Evolutionary conservation across 2,113 vertebrate genomes (phyloP).

Genomic region (Tragelaphus buxtoni): DNA sequence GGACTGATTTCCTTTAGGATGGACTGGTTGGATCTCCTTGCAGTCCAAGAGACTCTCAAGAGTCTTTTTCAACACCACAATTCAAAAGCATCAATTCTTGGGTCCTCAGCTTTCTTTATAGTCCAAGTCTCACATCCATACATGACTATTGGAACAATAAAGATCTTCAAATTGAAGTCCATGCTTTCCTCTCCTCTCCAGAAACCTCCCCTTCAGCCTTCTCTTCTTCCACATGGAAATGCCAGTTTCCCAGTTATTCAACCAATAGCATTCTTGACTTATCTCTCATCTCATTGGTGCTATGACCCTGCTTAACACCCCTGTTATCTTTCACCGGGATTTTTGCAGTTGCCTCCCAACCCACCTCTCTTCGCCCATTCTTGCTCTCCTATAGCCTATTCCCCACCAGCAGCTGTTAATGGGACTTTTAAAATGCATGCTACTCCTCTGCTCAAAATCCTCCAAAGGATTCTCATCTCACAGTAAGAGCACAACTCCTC

Average conservation of each 20-base stretch:
- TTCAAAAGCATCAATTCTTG: neutral
- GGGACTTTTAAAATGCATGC: neutral
- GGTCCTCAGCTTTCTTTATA: neutral
- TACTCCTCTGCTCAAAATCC: neutral
- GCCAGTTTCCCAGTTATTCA: neutral
- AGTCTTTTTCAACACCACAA: neutral
- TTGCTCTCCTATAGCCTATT: neutral
- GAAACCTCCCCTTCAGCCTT: neutral
- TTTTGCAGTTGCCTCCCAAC: neutral
- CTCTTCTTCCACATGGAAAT: neutral
- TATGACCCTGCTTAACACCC: accelerated
- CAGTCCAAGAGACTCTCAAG: neutral
- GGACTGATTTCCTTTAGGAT: neutral
- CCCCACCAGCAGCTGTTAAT: neutral
- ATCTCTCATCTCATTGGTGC: neutral
- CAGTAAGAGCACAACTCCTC: neutral
- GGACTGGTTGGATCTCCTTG: neutral
- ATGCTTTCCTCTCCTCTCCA: too few relatives aligned
- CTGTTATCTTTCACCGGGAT: neutral
- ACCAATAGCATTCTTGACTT: neutral
- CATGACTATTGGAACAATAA: neutral
- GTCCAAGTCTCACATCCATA: neutral
- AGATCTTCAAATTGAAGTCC: neutral
- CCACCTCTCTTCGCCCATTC: neutral
- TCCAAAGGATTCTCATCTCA: neutral